These are phyloP conservation scores for Notechis scutatus DNA, from an alignment of 2,113 vertebrate genomes.

Conservation along the genomic window DNA sequence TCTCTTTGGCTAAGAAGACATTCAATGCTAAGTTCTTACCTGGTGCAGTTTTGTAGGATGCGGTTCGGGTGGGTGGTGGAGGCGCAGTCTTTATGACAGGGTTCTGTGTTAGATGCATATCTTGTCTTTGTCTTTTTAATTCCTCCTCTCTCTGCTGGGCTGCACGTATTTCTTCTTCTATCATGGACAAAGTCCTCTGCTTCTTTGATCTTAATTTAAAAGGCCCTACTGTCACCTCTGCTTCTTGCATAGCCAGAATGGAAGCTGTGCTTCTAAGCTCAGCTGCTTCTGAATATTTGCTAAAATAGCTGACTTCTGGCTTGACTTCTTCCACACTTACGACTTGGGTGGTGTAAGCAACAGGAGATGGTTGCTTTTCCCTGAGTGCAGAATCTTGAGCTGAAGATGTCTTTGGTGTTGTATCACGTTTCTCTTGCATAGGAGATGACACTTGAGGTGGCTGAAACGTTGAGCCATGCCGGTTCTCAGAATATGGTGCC, in stretches of 20 bases:
- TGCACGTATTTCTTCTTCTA: slow-evolving; percentile 96
- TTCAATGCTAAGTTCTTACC: slow-evolving; percentile 66
- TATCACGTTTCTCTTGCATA: slow-evolving; percentile 74
- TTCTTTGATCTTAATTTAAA: slow-evolving; percentile 94
- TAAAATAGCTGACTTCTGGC: slow-evolving; percentile 91
- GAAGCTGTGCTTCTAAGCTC: slow-evolving; percentile 91
- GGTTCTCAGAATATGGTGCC: slow-evolving; percentile 46
- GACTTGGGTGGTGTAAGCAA: slow-evolving; percentile 66
- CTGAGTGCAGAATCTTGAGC: slow-evolving; percentile 64
- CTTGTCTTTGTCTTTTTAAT: slow-evolving; percentile 86
- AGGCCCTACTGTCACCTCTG: slow-evolving; percentile 82
- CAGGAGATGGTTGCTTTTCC: slow-evolving; percentile 49
- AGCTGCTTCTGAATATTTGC: slow-evolving; percentile 92
- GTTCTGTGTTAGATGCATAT: slow-evolving; percentile 64
- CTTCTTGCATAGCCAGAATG: slow-evolving; percentile 77
- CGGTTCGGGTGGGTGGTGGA: slow-evolving; percentile 74
- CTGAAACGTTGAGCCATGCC: slow-evolving; percentile 59
- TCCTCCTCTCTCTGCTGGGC: slow-evolving; percentile 97
- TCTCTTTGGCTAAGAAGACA: rapidly evolving
- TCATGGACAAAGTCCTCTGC: slow-evolving; percentile 95
- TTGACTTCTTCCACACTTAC: slow-evolving; percentile 76
- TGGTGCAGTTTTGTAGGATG: slow-evolving; percentile 83
- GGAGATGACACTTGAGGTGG: slow-evolving; percentile 79
- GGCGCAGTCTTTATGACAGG: slow-evolving; percentile 75
- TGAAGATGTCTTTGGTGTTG: slow-evolving; percentile 72